Base-by-base conservation (phyloP, 2,888 invertebrate species). In the Pharmacophagus antenor region DNA sequence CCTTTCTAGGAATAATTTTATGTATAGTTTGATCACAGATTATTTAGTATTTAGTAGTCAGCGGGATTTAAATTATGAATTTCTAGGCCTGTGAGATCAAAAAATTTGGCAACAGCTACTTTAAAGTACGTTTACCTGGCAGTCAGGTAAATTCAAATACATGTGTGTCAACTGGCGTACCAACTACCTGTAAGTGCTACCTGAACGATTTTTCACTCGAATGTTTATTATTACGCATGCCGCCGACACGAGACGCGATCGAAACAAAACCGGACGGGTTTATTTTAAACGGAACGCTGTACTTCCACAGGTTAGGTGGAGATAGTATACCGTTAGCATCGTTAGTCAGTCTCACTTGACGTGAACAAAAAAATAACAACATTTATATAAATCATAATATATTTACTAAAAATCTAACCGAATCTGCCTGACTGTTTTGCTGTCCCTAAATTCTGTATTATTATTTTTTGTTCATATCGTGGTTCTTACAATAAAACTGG, bases 221-320 rank as follows among this genome's bases (percentile, higher is more conserved):
- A 67, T 62, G 65, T 73, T 79, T 77, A 74, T 77, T 75, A 77
- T 75, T 72, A 71, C 69, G 69, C 67, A 67, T 67, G 59, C 65
- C 42, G 61, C 55, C 58, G 51, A 69, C 63, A 69, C 67, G 70
- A 42, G 72, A 72, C 74, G 67, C 72, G 73, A 74, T 76, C 75
- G 71, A 74, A 78, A 79, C 71, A 75, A 74, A 72, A 69, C 72
- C 71, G 71, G 73, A 73, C 79, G 72, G 76, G 80, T 80, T 77
- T 78, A 67, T 73, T 74, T 73, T 71, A 71, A 79, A 79, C 77
- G 73, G 73, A 76, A 79, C 76, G 70, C 63, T 53, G 64, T 65
- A 62, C 67, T 63, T 65, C 64, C 65, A 63, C 58, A 61, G 50
- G 62, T 63, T 64, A 62, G 57, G 55, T 56, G 57, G 55, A 51